Base-by-base conservation (phyloP, 2,797 vertebrate species). In the Podarcis siculus region DNA sequence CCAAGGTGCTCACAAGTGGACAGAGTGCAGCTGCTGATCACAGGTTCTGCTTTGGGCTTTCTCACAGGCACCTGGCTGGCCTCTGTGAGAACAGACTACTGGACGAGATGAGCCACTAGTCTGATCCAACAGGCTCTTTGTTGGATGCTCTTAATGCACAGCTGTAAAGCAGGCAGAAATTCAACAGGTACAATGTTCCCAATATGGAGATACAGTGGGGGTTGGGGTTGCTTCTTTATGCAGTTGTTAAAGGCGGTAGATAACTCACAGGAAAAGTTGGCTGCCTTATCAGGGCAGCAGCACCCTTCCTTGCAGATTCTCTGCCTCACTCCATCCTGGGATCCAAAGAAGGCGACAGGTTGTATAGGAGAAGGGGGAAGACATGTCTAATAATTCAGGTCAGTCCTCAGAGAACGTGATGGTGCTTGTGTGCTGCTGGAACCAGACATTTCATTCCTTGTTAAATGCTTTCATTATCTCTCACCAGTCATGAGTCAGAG, bases 401-500 rank as follows among this genome's bases (percentile, higher is more conserved):
- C 61, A 75, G 15, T 6, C 6, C 6, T 67, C 8, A 83, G 72
- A 83, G 2, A 69, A 87, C 67, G 15, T 13, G 15, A 49, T 55
- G 23, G 23, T 42, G 69, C 32, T 72, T 30, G 30, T 2, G 30
- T 42, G 25, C 27, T 61, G 13, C 19, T 61, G 49, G 78, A 80
- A 93, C 95, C 94, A 93, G 93, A 84, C 90, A 61, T 93, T 90
- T 90, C 89, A 94, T 93, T 93, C 90, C 89, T 88, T 92, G 87
- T 82, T 89, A 66, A 83, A 37, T 92, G 90, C 91, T 92, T 91
- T 82, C 92, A 88, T 64, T 92, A 90, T 78, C 87, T n/a, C 71
- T 87, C 17, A 72, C 92, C 81, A 82, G 89, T 86, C 87, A 75
- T 88, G 85, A 90, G 82, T 88, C 91, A 77, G n/a, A 66, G 30